Evolutionary conservation across 1,140 invertebrate genomes (phyloP).

Genomic region (Eueides isabella): DNA sequence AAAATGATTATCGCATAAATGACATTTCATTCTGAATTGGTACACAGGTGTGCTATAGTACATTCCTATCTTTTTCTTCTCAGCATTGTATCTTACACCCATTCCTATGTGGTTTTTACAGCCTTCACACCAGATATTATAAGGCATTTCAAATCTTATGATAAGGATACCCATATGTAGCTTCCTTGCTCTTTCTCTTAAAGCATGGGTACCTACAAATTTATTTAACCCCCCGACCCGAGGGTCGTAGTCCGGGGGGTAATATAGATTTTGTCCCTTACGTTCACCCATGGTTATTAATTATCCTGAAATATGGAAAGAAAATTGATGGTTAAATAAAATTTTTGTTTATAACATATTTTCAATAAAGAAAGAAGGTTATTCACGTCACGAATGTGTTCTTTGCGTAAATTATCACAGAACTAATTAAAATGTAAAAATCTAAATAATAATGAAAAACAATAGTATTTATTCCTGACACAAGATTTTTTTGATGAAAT

Average conservation of each 20-base stretch:
- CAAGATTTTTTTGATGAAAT: background rate
- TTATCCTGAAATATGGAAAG: background rate
- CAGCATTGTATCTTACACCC: conserved; percentile 99
- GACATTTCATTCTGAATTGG: conserved; percentile 99
- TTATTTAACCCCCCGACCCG: conserved; percentile 96
- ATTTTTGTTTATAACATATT: background rate
- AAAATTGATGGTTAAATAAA: background rate
- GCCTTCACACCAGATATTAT: conserved; percentile 96
- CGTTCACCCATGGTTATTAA: conserved; percentile 94
- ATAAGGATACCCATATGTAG: conserved; percentile 98
- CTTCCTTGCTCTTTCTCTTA: conserved; percentile 97
- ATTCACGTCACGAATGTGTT: background rate
- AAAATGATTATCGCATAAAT: conserved; percentile 98
- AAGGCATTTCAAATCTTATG: conserved; percentile 99
- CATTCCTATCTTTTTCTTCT: conserved; percentile 99
- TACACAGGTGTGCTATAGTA: conserved; percentile 99
- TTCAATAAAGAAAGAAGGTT: background rate
- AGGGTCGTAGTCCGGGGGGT: conserved; percentile 99
- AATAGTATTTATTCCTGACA: background rate
- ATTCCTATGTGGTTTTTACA: conserved; percentile 99
- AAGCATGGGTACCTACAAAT: conserved; percentile 96
- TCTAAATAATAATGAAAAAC: background rate
- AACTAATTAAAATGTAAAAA: background rate
- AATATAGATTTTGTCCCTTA: conserved; percentile 98
- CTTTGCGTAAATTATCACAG: background rate